phyloP scores from a whole-genome alignment of 2,113 vertebrate species.

The Hippolais icterina region DNA sequence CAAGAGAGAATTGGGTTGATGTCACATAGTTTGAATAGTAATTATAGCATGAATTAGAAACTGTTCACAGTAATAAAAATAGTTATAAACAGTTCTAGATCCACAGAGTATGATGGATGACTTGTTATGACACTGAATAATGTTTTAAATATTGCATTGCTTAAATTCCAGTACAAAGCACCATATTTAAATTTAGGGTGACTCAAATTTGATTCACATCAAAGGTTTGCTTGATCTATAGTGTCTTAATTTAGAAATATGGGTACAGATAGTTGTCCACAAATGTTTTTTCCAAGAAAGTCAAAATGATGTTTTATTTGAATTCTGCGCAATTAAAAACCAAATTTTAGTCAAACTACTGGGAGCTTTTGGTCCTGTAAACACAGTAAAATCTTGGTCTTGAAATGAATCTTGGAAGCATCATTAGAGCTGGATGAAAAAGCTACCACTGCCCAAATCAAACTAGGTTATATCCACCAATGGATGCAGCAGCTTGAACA shows the following conservation, averaged over 20 bases:
- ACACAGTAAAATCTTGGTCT: not conserved
- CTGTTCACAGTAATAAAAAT: slow-evolving; percentile 10
- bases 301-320: not conserved
- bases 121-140: slow-evolving; percentile 10
- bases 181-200: not conserved
- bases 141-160: not conserved
- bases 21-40: not conserved
- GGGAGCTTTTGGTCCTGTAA: not conserved
- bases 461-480: not conserved
- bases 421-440: not conserved
- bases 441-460: not conserved
- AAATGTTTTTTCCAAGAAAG: not conserved
- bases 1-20: slow-evolving; percentile 29
- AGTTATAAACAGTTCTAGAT: slow-evolving; percentile 11
- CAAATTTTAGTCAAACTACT: not conserved
- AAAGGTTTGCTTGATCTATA: not conserved
- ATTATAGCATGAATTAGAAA: slow-evolving; percentile 30
- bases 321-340: not conserved
- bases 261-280: not conserved
- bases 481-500: not conserved
- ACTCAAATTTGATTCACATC: not conserved
- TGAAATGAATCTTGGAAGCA: not conserved
- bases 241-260: not conserved
- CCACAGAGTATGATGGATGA: slow-evolving; percentile 9
- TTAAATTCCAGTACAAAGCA: not conserved